Evolutionary conservation across 2,797 vertebrate genomes (phyloP).

Genomic region (Alauda arvensis): DNA sequence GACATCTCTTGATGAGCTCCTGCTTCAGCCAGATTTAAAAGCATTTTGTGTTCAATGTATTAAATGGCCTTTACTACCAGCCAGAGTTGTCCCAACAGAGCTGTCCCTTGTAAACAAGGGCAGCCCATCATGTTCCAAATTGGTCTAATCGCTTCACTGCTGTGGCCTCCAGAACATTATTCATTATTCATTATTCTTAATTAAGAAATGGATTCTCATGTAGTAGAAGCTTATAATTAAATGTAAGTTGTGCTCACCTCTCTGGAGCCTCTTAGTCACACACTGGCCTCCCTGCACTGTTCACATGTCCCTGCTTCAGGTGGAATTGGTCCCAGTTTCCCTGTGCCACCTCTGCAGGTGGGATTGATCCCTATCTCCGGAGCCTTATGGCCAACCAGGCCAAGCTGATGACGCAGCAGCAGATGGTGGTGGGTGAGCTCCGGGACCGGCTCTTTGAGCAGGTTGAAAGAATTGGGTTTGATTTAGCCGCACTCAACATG

Average conservation of each 20-base stretch:
- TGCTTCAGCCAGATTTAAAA: background rate
- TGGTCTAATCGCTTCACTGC: background rate
- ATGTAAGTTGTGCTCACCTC: background rate
- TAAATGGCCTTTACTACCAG: background rate
- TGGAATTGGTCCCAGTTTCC: background rate
- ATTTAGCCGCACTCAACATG: constrained; percentile 83
- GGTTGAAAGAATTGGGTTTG: constrained; percentile 68
- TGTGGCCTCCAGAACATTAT: background rate
- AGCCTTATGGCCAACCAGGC: constrained; percentile 78
- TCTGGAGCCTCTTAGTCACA: background rate
- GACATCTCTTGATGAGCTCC: background rate
- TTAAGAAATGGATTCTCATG: background rate
- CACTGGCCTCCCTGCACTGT: background rate
- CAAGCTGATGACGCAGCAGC: constrained; percentile 68
- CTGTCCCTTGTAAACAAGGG: background rate
- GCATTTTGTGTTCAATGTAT: background rate
- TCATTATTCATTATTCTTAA: background rate
- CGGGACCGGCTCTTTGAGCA: constrained; percentile 78
- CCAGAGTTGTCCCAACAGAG: background rate
- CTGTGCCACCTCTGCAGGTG: background rate
- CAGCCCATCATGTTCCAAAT: background rate
- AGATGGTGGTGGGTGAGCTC: constrained; percentile 78
- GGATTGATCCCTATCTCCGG: constrained; percentile 83
- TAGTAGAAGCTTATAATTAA: background rate
- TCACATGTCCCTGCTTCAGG: background rate